Percentiles rank a stretch among this genome's conserved stretches.
These are phyloP conservation scores for Pogonophryne albipinna DNA, from an alignment of 2,797 vertebrate species.

Conservation along the genomic window DNA sequence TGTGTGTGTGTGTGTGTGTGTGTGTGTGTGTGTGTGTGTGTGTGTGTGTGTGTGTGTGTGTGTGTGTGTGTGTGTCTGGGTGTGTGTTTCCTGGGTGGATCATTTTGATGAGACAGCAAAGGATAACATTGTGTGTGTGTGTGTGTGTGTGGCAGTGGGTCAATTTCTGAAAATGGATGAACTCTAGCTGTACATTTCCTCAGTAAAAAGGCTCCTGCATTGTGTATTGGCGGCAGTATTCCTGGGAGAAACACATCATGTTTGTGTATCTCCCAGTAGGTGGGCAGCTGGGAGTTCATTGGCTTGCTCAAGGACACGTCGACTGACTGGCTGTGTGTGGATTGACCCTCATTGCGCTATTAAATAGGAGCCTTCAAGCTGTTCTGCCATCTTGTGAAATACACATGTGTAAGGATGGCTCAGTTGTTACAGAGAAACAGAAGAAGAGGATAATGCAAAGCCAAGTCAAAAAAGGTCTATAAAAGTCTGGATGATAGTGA, in stretches of 20 bases:
- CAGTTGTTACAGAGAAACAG: background rate
- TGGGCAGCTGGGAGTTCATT: constrained; percentile 2
- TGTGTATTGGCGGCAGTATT: background rate
- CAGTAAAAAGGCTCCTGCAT: constrained; percentile 3
- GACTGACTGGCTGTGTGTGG: background rate
- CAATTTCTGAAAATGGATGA: constrained; percentile 22
- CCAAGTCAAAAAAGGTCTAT: background rate
- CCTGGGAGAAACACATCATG: background rate
- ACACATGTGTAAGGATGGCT: constrained; percentile 3
- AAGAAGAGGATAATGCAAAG: background rate
- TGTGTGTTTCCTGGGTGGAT: constrained; percentile 45
- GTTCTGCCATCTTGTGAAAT: constrained; percentile 41
- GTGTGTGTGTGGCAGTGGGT: constrained; percentile 22
- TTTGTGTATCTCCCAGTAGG: background rate
- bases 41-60: constrained; percentile 31
- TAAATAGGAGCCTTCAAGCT: constrained; percentile 12
- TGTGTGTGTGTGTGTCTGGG: constrained; percentile 14
- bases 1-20: constrained; percentile 24
- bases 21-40: constrained; percentile 18
- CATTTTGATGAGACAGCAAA: constrained; percentile 58
- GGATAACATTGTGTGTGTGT: constrained; percentile 28
- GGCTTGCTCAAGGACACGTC: constrained; percentile 61
- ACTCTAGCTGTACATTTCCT: constrained; percentile 5
- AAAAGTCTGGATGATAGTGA: background rate
- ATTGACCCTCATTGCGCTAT: constrained; percentile 1